Conservation (phyloP, 2,888 invertebrate genomes). For the Plebejus melissa region DNA sequence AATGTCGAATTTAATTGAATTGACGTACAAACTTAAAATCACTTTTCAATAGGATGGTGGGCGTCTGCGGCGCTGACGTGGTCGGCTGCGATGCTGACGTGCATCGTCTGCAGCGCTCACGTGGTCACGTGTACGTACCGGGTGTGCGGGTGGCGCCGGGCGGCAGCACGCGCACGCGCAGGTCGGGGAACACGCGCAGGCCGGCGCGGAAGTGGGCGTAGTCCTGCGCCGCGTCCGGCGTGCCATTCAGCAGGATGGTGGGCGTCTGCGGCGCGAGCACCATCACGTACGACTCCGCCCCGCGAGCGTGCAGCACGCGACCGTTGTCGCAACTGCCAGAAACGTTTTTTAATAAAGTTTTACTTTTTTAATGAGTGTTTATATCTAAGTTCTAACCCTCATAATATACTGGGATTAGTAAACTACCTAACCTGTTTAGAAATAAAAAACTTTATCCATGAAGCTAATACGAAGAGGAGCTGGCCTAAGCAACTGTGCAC, state of each 20-base stretch:
- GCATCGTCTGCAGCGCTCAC: not conserved
- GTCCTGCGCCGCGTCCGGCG: slow-evolving; percentile 89
- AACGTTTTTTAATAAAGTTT: not conserved
- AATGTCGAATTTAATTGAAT: too few relatives aligned
- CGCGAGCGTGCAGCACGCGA: slow-evolving; percentile 84
- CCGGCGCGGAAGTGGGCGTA: slow-evolving; percentile 92
- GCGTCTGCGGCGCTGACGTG: slow-evolving; percentile 85
- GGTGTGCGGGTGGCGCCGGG: slow-evolving; percentile 2
- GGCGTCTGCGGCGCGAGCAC: slow-evolving; percentile 92
- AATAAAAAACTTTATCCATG: too few relatives aligned
- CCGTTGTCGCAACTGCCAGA: slow-evolving; percentile 84
- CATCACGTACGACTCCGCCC: slow-evolving; percentile 91
- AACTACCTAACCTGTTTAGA: too few relatives aligned
- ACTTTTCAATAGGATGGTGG: slow-evolving; percentile 86
- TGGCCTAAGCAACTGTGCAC: too few relatives aligned
- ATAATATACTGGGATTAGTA: too few relatives aligned
- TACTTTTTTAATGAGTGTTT: not conserved
- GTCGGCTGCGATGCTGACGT: not conserved
- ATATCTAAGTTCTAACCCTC: too few relatives aligned
- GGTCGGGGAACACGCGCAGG: slow-evolving; percentile 92
- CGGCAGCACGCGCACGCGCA: slow-evolving; percentile 83
- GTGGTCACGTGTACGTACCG: slow-evolving; percentile 11
- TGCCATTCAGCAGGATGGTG: slow-evolving; percentile 89
- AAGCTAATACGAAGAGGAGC: too few relatives aligned
- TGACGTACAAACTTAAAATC: not conserved